These are phyloP conservation scores for Propsilocerus akamusi DNA, from an alignment of 1,140 invertebrate genomes.

Conservation along the genomic window DNA sequence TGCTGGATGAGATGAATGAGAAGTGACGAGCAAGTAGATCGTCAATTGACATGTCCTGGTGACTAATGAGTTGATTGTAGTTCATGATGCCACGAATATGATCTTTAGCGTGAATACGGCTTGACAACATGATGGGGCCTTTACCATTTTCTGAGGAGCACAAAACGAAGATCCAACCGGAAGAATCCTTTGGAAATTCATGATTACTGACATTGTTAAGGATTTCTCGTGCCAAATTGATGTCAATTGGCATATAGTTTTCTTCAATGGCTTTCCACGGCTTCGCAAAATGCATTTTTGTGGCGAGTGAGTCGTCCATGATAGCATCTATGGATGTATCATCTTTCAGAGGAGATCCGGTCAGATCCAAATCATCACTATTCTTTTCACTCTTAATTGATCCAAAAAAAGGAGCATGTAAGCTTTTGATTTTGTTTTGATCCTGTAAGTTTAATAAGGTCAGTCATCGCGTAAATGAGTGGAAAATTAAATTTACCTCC, in stretches of 20 bases:
- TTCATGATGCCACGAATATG: slow-evolving; percentile 15
- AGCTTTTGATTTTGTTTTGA: no score
- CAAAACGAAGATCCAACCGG: slow-evolving; percentile 15
- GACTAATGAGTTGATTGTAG: slow-evolving; percentile 13
- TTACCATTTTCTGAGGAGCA: slow-evolving; percentile 13
- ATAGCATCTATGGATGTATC: slow-evolving; percentile 15
- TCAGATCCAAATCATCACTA: slow-evolving; percentile 13
- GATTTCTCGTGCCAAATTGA: slow-evolving; percentile 13
- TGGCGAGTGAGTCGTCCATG: slow-evolving; percentile 16
- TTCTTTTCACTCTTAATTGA: background rate
- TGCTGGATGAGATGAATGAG: background rate
- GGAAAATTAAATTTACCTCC: background rate
- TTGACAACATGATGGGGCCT: no score
- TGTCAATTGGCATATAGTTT: slow-evolving; percentile 12
- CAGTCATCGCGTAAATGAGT: background rate
- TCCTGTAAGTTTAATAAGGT: background rate
- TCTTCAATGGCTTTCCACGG: slow-evolving; percentile 20
- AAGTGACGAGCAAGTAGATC: background rate
- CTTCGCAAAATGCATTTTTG: slow-evolving; percentile 11
- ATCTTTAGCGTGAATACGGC: no score
- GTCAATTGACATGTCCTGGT: background rate
- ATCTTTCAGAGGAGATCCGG: slow-evolving; percentile 20
- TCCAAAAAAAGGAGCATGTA: no score
- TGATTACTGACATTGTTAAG: slow-evolving; percentile 10
- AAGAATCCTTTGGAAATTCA: slow-evolving; percentile 8